Base-by-base conservation (phyloP, 2,888 invertebrate species). In the Caenorhabditis sinica region DNA sequence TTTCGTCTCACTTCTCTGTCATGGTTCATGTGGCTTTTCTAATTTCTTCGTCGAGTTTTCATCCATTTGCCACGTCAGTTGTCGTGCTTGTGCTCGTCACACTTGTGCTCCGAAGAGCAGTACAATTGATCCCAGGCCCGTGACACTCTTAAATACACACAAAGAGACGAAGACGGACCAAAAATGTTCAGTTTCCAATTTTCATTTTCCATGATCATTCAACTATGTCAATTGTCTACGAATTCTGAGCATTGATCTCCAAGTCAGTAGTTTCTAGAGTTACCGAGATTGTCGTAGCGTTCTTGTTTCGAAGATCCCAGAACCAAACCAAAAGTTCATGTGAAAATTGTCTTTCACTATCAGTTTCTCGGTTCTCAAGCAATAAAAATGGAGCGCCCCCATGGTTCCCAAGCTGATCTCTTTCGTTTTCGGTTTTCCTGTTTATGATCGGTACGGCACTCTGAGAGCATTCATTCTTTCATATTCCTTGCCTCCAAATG, bases 41-140 rank as follows among this genome's bases (percentile, higher is more conserved):
- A 58, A 58, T 66, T 58, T 76, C 58, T 60, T 69, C 60, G n/a
- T 43, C 61, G 25, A 25, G 49, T 61, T 69, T 69, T 69, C 69
- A 56, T 69, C 69, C 69, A 61, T 60, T 77, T 69, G 76, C 76
- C 75, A 75, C 75, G 75, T 66, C 75, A 75, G 75, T 75, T 75
- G 75, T 75, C 63, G 74, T 65, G 20, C 28, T 43, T 66, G 20
- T 53, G 51, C 51, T 66, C 75, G 58, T 75, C 75, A 66, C 53
- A 28, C 69, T 69, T 69, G 36, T 75, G 66, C 58, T 60, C 45
- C 45, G 49, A 45, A 56, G 56, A 69, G 69, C 36, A 65, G 56
- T 63, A 75, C 53, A 75, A 74, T 53, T 74, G 63, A 74, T 66
- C 75, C 74, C 58, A 28, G 45, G 69, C 69, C 69, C 69, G 56